These are phyloP conservation scores for chimpanzee (Pan troglodytes) DNA, from an alignment of 2,113 vertebrate genomes.

Conservation along the genomic window NHGRI_mPanTro3-v2.1_pri NC_072408.2:84346001-84346500, in stretches of 20 bases:
- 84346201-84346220: constrained; percentile 3
- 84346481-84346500: not conserved
- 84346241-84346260: not conserved
- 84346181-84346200: not conserved
- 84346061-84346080: not conserved
- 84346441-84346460: not conserved
- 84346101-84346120: not conserved
- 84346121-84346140: not conserved
- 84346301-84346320: not conserved
- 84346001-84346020: not conserved
- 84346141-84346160: not conserved
- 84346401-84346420: not conserved
- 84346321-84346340: too few relatives aligned
- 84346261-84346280: not conserved
- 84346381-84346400: not conserved
- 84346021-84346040: not conserved
- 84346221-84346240: constrained; percentile 9
- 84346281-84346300: not conserved
- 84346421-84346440: not conserved
- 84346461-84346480: not conserved
- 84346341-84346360: not conserved
- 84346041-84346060: not conserved
- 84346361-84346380: not conserved
- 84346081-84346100: not conserved
- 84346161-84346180: not conserved